These are phyloP conservation scores for Pogonophryne albipinna DNA, from an alignment of 2,797 vertebrate species.

Conservation along the genomic window DNA sequence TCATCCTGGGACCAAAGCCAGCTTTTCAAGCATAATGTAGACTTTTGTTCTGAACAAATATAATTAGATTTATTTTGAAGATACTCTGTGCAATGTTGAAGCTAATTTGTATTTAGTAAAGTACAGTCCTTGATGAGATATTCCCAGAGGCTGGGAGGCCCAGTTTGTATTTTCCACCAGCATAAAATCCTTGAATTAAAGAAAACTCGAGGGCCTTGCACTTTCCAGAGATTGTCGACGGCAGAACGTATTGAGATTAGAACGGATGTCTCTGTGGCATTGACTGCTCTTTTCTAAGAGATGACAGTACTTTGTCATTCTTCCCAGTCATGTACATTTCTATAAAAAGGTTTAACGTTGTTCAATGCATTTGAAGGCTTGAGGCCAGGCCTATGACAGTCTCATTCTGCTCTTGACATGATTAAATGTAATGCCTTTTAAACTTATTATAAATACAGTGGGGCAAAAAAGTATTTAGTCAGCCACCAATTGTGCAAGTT, in stretches of 20 bases:
- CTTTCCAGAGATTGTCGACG: slow-evolving; percentile 83
- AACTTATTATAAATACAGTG: slow-evolving; percentile 1
- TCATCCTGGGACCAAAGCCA: slow-evolving; percentile 79
- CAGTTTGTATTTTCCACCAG: slow-evolving; percentile 84
- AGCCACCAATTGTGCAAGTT: too few species aligned
- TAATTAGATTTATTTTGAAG: slow-evolving; percentile 86
- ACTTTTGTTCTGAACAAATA: slow-evolving; percentile 86
- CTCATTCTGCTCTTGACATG: neutral
- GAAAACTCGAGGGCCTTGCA: slow-evolving; percentile 83
- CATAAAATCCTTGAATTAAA: slow-evolving; percentile 89
- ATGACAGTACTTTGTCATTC: slow-evolving; percentile 61
- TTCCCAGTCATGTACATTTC: slow-evolving; percentile 50
- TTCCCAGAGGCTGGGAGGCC: slow-evolving; percentile 81
- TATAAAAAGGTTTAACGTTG: slow-evolving; percentile 58
- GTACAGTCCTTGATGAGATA: slow-evolving; percentile 86
- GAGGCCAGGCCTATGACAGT: slow-evolving; percentile 10
- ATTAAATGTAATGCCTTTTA: slow-evolving; percentile 18
- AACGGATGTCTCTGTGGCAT: slow-evolving; percentile 75
- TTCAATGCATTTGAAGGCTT: slow-evolving; percentile 20
- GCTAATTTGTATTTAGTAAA: slow-evolving; percentile 88
- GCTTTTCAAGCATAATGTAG: slow-evolving; percentile 82
- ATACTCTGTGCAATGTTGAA: slow-evolving; percentile 76
- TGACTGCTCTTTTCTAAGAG: slow-evolving; percentile 56
- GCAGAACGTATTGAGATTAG: slow-evolving; percentile 74
- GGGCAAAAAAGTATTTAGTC: too few species aligned